Evolutionary conservation across 2,797 vertebrate species (phyloP).

Genomic region (Neosilurus hyrtlii): DNA sequence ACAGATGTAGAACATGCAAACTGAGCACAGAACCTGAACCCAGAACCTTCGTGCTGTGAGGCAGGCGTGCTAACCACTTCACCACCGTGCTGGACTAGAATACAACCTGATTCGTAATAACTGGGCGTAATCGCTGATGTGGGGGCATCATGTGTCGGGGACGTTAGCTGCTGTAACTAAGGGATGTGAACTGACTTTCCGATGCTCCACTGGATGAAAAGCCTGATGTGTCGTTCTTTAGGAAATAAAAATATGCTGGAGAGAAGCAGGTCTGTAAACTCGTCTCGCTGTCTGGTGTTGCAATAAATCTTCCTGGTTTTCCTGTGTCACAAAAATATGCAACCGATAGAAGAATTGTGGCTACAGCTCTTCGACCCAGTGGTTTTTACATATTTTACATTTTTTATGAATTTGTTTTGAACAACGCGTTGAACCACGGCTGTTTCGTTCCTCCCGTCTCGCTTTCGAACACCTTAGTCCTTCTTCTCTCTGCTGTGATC

Average conservation of each 20-base stretch:
- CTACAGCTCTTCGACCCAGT: conserved; percentile 20
- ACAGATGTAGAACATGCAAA: no score
- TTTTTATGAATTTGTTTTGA: conserved; percentile 29
- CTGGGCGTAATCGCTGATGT: neutral
- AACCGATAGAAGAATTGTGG: conserved; percentile 48
- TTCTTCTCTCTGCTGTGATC: neutral
- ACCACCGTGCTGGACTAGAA: no score
- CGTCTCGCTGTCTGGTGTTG: conserved; percentile 36
- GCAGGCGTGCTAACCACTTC: no score
- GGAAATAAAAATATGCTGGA: conserved; percentile 7
- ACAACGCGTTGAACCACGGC: conserved; percentile 34
- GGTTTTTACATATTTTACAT: neutral
- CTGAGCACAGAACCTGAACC: no score
- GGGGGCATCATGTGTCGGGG: neutral
- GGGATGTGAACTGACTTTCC: neutral
- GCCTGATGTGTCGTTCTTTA: neutral
- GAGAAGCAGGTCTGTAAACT: conserved; percentile 31
- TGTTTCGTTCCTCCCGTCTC: conserved; percentile 16
- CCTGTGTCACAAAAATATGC: conserved; percentile 40
- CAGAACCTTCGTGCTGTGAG: no score
- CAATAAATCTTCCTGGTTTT: conserved; percentile 38
- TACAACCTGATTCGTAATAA: neutral
- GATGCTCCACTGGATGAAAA: neutral
- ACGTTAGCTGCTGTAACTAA: neutral
- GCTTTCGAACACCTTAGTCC: conserved; percentile 5